Base-by-base conservation (phyloP, 2,888 invertebrate species). In the Drosophila niveifrons region DNA sequence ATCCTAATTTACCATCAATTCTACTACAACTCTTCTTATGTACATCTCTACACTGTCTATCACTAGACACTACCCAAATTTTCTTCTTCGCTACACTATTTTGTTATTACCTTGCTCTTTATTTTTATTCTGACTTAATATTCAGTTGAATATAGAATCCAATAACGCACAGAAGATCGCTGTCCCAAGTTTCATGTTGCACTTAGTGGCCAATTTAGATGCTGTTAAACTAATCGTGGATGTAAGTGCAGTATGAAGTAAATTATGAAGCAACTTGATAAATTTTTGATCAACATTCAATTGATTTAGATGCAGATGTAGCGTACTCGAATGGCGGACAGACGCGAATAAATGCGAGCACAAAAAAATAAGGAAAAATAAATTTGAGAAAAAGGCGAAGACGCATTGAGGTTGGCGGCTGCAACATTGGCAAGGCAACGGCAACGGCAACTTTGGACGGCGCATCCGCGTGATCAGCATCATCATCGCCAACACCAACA, bases 391-490 rank as follows among this genome's bases (percentile, higher is more conserved):
- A 41, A 7, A 41, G 15, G 34, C 11, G 34, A 31, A 53, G 58
- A 61, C 51, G 63, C 70, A 71, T 50, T 46, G 65, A 61, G 62
- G 58, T 50, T 41, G 58, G 36, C 43, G 17, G 58, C 31, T 34
- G 57, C 57, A 36, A 56, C 62, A 23, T 23, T 23, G 23, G 23
- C 23, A 23, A 23, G 18, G 18, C 23, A 23, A 23, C 23, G 23
- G 6, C 23, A 23, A 23, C 23, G 36, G 36, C 36, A 36, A 36
- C 36, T 36, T 36, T 36, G 36, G 57, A 52, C 59, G 70, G 62
- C 77, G 77, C 74, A 75, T 75, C 67, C 75, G 72, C 76, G 76
- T 75, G 80, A 76, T 80, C 80, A 71, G 70, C 75, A 75, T 69
- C 75, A 75, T 74, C 74, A 78, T 66, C 78, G 62, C 47, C 62